phyloP scores from a whole-genome alignment of 2,888 invertebrate genomes.

The Leucophenga montana region DNA sequence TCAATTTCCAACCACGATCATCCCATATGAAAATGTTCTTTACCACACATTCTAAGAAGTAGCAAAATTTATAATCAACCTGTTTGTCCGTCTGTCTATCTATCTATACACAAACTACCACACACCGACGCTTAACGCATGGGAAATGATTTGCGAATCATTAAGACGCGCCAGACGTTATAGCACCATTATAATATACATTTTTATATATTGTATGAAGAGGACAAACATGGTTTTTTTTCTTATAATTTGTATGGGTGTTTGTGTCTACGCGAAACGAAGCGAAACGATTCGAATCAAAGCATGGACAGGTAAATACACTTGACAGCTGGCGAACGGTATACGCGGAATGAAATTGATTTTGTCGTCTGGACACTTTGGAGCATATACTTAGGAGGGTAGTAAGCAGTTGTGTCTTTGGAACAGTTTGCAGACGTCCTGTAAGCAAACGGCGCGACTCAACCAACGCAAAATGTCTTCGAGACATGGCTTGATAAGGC shows the following conservation, averaged over 20 bases:
- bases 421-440: conserved; percentile 1
- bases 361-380: conserved; percentile 10
- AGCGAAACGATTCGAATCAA: background rate
- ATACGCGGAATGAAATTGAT: conserved; percentile 46
- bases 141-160: conserved; percentile 68
- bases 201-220: background rate
- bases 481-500: conserved; percentile 39
- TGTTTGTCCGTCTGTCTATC: background rate
- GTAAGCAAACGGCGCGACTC: background rate
- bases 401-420: too few species aligned
- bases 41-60: background rate
- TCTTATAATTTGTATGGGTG: conserved; percentile 2
- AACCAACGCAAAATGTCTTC: conserved; percentile 46
- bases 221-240: conserved; percentile 24
- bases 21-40: background rate
- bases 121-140: conserved; percentile 48
- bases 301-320: conserved; percentile 44
- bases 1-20: conserved; percentile 1
- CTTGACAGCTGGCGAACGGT: conserved; percentile 47
- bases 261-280: background rate
- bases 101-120: conserved; percentile 2
- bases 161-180: conserved; percentile 55
- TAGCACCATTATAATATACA: conserved; percentile 2
- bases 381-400: too few species aligned
- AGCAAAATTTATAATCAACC: conserved; percentile 32